Evolutionary conservation across 1,140 invertebrate species (phyloP).

Genomic region (Mya arenaria): DNA sequence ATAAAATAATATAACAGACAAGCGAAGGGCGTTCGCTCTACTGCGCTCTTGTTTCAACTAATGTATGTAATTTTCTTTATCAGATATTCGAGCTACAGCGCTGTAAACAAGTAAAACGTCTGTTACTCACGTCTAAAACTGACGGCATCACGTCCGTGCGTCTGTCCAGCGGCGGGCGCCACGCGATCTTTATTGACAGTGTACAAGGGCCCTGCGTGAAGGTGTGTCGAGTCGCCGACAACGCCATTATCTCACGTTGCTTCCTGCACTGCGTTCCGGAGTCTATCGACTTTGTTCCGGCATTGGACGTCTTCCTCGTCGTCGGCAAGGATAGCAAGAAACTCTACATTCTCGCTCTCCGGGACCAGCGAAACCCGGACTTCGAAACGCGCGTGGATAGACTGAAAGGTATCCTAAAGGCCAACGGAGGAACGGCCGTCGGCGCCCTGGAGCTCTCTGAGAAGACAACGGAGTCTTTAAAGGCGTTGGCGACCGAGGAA

Average conservation of each 20-base stretch:
- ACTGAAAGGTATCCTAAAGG: slow-evolving; percentile 18
- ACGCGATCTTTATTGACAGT: slow-evolving; percentile 39
- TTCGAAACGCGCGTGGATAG: not conserved
- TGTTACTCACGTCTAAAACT: not conserved
- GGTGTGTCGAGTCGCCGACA: slow-evolving; percentile 44
- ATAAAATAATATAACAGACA: no score
- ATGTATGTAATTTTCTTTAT: no score
- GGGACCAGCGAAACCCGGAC: slow-evolving; percentile 10
- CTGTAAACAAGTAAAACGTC: slow-evolving; percentile 43
- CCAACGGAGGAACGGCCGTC: not conserved
- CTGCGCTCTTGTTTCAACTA: no score
- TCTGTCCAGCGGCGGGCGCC: slow-evolving; percentile 28
- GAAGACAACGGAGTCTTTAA: slow-evolving; percentile 14
- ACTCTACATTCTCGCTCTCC: slow-evolving; percentile 26
- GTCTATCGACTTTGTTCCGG: slow-evolving; percentile 33
- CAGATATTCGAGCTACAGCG: slow-evolving; percentile 49
- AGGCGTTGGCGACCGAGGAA: slow-evolving; percentile 22
- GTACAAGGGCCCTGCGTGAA: slow-evolving; percentile 32
- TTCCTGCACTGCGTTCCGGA: slow-evolving; percentile 46
- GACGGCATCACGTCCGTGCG: slow-evolving; percentile 17
- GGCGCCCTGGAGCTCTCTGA: slow-evolving; percentile 19
- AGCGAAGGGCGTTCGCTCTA: no score
- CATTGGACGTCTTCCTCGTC: slow-evolving; percentile 36
- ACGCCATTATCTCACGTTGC: slow-evolving; percentile 2
- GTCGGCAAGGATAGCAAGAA: slow-evolving; percentile 49